Base-by-base conservation (phyloP, 2,113 vertebrate genomes). In the Cyrtonyx montezumae region DNA sequence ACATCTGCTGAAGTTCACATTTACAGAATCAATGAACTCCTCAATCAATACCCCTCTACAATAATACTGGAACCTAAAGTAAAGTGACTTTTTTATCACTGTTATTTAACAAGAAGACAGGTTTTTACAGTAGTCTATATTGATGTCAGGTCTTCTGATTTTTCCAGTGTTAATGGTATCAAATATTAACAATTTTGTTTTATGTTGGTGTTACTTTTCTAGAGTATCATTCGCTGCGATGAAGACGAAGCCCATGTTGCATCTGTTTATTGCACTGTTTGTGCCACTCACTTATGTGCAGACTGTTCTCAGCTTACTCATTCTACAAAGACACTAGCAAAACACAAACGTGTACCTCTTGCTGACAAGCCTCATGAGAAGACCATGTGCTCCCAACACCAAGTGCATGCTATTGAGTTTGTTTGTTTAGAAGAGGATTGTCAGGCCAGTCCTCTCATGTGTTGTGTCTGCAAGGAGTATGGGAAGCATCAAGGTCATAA, bases 401-500 rank as follows among this genome's bases (percentile, higher is more conserved):
- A 99, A 97, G 99, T 99, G 83, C 99, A 99, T 85, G 99, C 99
- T 92, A 99, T 99, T 78, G 99, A 99, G 96, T 99, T 99, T 85
- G 99, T 99, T 84, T 99, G 99, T 75, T 98, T 99, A 97, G 99
- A 99, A 97, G 99, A 99, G 76, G 98, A 97, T 80, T 99, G 99
- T 96, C 99, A 98, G 95, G 95, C 98, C 0, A 99, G 98, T 69
- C 99, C 99, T 6, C 98, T 99, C 77, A 99, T 99, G 99, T 99
- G 99, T 97, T 99, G 99, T 84, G 99, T 99, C 94, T 99, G 99
- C 96, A 99, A 99, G 96, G 99, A 99, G 96, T 99, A 99, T 7
- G 99, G 99, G 95, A 99, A 99, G 94, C 99, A 99, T 96, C 99
- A 99, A 96, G 99, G 99, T 86, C 99, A 99, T 87, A 99, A 99